These are phyloP conservation scores for Protosalanx chinensis DNA, from an alignment of 2,797 vertebrate species.

Conservation along the genomic window DNA sequence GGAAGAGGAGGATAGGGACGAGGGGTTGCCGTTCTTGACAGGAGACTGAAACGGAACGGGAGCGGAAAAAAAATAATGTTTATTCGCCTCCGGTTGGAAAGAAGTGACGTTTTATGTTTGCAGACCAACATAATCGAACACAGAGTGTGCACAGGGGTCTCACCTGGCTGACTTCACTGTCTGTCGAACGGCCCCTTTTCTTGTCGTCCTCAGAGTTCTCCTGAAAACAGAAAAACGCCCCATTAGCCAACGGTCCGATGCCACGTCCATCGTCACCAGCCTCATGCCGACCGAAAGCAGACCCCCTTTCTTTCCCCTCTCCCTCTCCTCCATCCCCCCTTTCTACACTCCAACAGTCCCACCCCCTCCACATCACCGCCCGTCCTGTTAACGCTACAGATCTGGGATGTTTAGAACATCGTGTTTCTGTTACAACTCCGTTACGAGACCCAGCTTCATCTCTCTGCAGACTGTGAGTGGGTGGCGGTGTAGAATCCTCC, in stretches of 20 bases:
- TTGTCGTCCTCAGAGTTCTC: constrained; percentile 94
- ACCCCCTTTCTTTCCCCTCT: background rate
- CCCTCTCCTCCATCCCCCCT: too few relatives aligned
- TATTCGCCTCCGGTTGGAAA: too few relatives aligned
- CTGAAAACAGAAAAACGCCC: constrained; percentile 62
- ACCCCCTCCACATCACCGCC: background rate
- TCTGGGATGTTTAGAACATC: background rate
- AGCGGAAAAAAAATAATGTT: background rate
- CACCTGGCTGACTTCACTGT: constrained; percentile 93
- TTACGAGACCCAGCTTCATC: constrained; percentile 1
- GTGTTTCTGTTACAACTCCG: background rate
- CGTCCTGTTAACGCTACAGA: background rate
- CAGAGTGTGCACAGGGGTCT: constrained; percentile 29
- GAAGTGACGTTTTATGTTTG: too few relatives aligned
- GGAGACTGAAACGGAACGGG: constrained; percentile 74
- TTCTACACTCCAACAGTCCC: background rate
- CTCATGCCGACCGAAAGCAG: background rate
- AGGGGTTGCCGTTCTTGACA: constrained; percentile 86
- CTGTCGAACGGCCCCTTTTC: constrained; percentile 88
- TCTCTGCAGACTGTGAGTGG: background rate
- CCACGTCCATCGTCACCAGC: background rate
- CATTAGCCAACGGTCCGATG: constrained; percentile 39
- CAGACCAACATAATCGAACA: too few relatives aligned
- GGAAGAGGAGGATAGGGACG: constrained; percentile 65
- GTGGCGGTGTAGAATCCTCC: background rate